phyloP scores from a whole-genome alignment of 2,113 vertebrate genomes.

The Fulica atra region DNA sequence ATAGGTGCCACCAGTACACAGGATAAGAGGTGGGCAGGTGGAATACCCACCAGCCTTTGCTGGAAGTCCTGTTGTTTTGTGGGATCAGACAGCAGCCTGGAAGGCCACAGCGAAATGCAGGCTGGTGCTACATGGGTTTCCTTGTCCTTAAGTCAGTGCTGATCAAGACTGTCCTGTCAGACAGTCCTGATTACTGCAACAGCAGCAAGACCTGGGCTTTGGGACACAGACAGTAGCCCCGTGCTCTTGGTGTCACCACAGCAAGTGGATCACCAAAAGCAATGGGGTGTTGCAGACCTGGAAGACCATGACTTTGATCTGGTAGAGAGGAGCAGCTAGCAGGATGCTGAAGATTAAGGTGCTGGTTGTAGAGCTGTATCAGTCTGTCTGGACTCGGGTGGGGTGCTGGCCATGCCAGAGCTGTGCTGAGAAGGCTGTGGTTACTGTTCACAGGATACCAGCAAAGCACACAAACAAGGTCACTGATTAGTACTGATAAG shows the following conservation, averaged over 20 bases:
- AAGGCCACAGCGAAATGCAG: neutral
- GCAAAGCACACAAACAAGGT: neutral
- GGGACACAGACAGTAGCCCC: neutral
- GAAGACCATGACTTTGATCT: neutral
- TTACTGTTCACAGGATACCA: neutral
- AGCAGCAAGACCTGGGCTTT: neutral
- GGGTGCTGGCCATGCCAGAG: neutral
- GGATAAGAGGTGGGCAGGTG: neutral
- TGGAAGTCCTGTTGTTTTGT: neutral
- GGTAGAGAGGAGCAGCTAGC: neutral
- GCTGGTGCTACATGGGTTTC: neutral
- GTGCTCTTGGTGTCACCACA: neutral
- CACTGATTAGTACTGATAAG: neutral
- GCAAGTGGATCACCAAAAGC: neutral
- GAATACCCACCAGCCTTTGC: neutral
- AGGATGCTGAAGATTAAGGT: neutral
- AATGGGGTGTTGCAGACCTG: neutral
- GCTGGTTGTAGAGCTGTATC: too few relatives aligned
- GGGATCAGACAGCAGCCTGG: too few relatives aligned
- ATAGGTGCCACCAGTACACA: fast-evolving
- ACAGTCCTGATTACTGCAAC: neutral
- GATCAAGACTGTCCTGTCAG: neutral
- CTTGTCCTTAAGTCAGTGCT: neutral
- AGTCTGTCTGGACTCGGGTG: fast-evolving
- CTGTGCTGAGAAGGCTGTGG: neutral